These are phyloP conservation scores for Eupithecia vulgata DNA, from an alignment of 2,888 invertebrate species.

Conservation along the genomic window DNA sequence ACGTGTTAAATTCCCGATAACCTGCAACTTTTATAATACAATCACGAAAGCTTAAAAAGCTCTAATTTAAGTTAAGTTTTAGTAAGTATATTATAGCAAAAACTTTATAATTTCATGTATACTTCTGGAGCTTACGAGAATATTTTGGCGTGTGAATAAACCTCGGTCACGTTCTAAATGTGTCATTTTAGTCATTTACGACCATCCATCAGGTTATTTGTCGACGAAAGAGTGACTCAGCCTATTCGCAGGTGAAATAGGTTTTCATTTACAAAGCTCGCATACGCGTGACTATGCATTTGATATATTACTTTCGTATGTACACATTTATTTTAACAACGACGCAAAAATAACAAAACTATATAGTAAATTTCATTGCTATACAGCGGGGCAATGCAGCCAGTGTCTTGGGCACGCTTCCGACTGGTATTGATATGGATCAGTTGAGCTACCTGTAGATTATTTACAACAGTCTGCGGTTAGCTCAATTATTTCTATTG, in stretches of 20 bases:
- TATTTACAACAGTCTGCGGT: no score
- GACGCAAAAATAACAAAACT: no score
- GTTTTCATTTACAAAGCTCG: not conserved
- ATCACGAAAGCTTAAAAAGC: not conserved
- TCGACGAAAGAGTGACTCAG: not conserved
- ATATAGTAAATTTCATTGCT: no score
- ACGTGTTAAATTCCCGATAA: not conserved
- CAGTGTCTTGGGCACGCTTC: no score
- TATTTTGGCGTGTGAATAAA: not conserved
- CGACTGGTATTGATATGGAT: no score
- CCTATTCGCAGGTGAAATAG: not conserved
- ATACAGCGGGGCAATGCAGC: no score
- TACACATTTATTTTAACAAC: not conserved
- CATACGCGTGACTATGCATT: constrained; percentile 1
- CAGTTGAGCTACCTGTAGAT: no score
- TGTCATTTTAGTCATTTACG: not conserved
- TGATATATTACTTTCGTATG: not conserved
- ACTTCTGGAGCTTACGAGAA: not conserved
- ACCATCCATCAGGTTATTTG: not conserved
- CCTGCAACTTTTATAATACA: not conserved
- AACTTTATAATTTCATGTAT: not conserved
- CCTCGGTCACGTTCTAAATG: not conserved
- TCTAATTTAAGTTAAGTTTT: not conserved
- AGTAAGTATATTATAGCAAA: not conserved
- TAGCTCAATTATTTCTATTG: no score